Base-by-base conservation (phyloP, 1,140 invertebrate species). In the Formica selysi region DNA sequence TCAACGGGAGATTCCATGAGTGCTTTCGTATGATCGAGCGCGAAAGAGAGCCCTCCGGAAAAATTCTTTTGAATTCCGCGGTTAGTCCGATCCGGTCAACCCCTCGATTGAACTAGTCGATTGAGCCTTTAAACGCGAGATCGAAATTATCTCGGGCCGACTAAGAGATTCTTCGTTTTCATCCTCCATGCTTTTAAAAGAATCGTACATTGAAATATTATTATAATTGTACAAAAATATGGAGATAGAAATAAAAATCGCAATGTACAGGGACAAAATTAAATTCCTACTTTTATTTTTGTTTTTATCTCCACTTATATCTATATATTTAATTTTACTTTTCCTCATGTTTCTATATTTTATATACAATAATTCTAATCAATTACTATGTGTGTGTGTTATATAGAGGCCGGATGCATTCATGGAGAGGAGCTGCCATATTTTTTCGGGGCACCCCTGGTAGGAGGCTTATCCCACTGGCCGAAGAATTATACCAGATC, bases 381-480 rank as follows among this genome's bases (percentile, higher is more conserved):
- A 44, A 83, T 80, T 36, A n/a, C 87, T 85, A 68, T 61, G 26
- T 1, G 26, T 1, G 26, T 0, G 26, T 68, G 68, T 95, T 94
- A 4, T 51, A 51, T 96, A 98, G 97, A 96, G 97, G 86, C 97
- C 97, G 95, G 98, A 5, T 98, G 98, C 87, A 97, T 99, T 44
- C 98, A 98, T 89, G 98, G 98, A 4, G 98, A 99, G 94, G 98
- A 99, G 90, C 93, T 99, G 83, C 97, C 98, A 0, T 99, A 99
- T 92, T 96, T 99, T 83, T 98, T 98, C 92, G 98, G 98, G 41
- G 97, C 96, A 67, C 98, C 97, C 51, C 95, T 97, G 71, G 97
- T 98, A n/a, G 97, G 97, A 22, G 97, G 97, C 6, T 96, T 98
- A 61, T 97, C 97, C 79, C 97, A 98, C 91, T 99, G 98, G 94